Evolutionary conservation across 1,140 invertebrate species (phyloP), one percentile per base, ranked within the genome.

Genomic region (Heliconius hermathena): DNA sequence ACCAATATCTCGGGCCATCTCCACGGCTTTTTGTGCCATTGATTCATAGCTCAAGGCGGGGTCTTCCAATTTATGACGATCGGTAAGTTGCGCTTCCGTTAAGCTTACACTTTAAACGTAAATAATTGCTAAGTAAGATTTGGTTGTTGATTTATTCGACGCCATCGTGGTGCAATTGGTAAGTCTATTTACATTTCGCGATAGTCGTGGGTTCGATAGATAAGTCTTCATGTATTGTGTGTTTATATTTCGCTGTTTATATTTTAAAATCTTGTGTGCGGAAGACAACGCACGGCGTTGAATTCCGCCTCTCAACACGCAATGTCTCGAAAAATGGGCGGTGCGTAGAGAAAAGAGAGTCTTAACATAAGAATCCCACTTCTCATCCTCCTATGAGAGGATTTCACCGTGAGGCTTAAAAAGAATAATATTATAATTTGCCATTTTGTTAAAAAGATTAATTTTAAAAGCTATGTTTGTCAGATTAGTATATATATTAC

Each of bases 11-110:
- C 60, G 22, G 22, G 49, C 22, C 84, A 71, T 73, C 84, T 88
- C 85, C 80, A 81, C 36, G 5, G 9, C 16, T 82, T 86, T 81
- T 79, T 84, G 78, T 86, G 41, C 82, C 73, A 87, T 89, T 87
- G 88, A 88, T 89, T 87, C 86, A 89, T 87, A 84, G 82, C 87
- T 29, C 6, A 76, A 84, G 81, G 83, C 80, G 83, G 81, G 81
- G 84, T 83, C 77, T 74, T 81, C 52, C 73, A 82, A 85, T 85
- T 87, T 87, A 87, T 84, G 85, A 87, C 82, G 80, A 81, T 82
- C 73, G 79, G 82, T 82, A 83, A 81, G 77, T 82, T 79, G 49
- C 83, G 78, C 84, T 83, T 85, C 85, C 82, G 80, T 82, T 87
- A 80, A 80, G 83, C 83, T 81, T 54, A 79, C 82, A 80, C 80